These are phyloP conservation scores for Urocynchramus pylzowi DNA, from an alignment of 2,113 vertebrate genomes.

Conservation along the genomic window DNA sequence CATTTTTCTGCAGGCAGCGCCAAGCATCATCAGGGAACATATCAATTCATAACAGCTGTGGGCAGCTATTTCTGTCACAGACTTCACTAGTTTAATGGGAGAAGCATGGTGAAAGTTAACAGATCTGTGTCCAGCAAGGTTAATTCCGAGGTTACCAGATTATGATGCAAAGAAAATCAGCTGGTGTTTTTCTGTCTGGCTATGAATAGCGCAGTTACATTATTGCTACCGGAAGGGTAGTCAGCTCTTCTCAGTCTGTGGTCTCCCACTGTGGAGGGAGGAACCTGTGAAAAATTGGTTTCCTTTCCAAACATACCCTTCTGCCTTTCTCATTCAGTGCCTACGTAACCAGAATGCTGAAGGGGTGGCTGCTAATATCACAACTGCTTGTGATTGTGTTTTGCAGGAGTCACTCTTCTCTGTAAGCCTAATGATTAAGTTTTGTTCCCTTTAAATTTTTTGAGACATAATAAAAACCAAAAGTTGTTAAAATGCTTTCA, in stretches of 20 bases:
- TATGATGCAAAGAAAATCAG: slow-evolving; percentile 33
- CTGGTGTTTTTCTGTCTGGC: slow-evolving; percentile 1
- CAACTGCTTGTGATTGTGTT: not conserved
- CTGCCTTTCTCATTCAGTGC: slow-evolving; percentile 12
- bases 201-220: not conserved
- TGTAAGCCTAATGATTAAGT: not conserved
- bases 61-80: slow-evolving; percentile 42
- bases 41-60: slow-evolving; percentile 44
- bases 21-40: not conserved
- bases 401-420: not conserved
- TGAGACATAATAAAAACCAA: not conserved
- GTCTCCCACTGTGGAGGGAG: slow-evolving; percentile 23
- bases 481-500: not conserved
- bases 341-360: not conserved
- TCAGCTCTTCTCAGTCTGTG: slow-evolving; percentile 37
- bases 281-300: slow-evolving; percentile 24
- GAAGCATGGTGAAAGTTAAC: slow-evolving; percentile 9
- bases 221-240: slow-evolving; percentile 11
- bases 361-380: slow-evolving; percentile 13
- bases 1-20: not conserved
- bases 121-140: slow-evolving; percentile 49
- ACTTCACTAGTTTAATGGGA: slow-evolving; percentile 3
- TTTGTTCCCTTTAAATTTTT: not conserved
- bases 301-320: slow-evolving; percentile 37
- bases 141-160: slow-evolving; percentile 36